Percentiles rank a stretch among this genome's conserved stretches.
Evolutionary conservation across 2,888 invertebrate genomes (phyloP).

Genomic region (Thymelicus sylvestris): DNA sequence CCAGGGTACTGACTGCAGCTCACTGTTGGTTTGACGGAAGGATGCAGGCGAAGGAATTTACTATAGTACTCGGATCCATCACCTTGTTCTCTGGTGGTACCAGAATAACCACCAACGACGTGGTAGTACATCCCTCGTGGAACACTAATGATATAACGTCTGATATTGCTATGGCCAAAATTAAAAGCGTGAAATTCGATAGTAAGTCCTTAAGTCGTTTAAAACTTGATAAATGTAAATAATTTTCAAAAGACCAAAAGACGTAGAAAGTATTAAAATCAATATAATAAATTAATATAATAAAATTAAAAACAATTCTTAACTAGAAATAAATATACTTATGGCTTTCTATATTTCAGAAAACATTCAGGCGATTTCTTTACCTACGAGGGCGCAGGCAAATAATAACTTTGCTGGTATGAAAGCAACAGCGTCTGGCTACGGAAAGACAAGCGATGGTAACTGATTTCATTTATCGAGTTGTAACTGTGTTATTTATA

Average conservation of each 20-base stretch:
- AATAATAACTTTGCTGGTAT: conserved; percentile 60
- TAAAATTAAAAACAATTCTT: no score
- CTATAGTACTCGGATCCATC: conserved; percentile 68
- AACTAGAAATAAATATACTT: background rate
- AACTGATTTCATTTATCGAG: conserved; percentile 38
- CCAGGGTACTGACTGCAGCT: conserved; percentile 68
- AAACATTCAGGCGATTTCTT: conserved; percentile 62
- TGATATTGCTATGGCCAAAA: conserved; percentile 68
- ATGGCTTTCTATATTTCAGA: conserved; percentile 50
- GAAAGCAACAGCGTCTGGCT: conserved; percentile 64
- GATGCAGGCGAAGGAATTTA: conserved; percentile 61
- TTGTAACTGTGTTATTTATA: background rate
- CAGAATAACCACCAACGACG: conserved; percentile 57
- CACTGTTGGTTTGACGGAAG: conserved; percentile 77
- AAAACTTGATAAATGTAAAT: no score
- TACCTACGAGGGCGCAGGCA: conserved; percentile 57
- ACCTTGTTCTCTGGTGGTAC: conserved; percentile 71
- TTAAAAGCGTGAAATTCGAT: conserved; percentile 53
- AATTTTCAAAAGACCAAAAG: no score
- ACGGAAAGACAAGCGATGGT: conserved; percentile 71
- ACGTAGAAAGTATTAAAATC: no score
- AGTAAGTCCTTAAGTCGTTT: conserved; percentile 56
- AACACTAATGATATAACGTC: conserved; percentile 53
- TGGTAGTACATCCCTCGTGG: conserved; percentile 64
- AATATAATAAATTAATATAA: no score